A percentile compares a stretch with the other conserved stretches of the same genome.
phyloP scores from a whole-genome alignment of 2,797 vertebrate species.

The Emydoidea blandingii region DNA sequence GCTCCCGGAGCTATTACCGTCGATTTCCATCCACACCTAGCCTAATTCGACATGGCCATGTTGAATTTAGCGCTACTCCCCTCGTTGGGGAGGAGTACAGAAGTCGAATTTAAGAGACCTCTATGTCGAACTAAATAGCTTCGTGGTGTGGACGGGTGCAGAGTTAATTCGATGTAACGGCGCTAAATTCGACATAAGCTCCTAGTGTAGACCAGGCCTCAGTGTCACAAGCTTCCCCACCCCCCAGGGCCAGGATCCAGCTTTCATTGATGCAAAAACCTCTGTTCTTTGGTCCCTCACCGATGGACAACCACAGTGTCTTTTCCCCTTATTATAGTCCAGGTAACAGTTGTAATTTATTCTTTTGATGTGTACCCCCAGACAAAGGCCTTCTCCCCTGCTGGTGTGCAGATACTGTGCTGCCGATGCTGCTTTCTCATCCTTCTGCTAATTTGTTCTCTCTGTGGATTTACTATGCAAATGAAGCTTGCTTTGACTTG shows the following conservation, averaged over 20 bases:
- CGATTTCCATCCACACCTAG: no score
- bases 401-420: neutral
- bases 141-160: no score
- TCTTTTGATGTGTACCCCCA: neutral
- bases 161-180: no score
- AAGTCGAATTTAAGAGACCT: no score
- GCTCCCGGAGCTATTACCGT: no score
- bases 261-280: neutral
- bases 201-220: no score
- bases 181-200: no score
- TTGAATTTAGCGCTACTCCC: no score
- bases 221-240: neutral
- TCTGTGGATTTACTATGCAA: neutral
- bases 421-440: neutral
- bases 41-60: no score
- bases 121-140: no score
- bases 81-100: no score
- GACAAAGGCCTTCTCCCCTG: neutral
- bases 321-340: neutral
- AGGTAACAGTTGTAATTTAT: neutral
- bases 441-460: neutral
- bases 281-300: neutral
- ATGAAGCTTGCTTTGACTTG: neutral
- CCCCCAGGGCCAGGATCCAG: neutral
- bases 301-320: neutral